Conservation (phyloP, 2,888 invertebrate genomes). For the Polymixis flavicincta region DNA sequence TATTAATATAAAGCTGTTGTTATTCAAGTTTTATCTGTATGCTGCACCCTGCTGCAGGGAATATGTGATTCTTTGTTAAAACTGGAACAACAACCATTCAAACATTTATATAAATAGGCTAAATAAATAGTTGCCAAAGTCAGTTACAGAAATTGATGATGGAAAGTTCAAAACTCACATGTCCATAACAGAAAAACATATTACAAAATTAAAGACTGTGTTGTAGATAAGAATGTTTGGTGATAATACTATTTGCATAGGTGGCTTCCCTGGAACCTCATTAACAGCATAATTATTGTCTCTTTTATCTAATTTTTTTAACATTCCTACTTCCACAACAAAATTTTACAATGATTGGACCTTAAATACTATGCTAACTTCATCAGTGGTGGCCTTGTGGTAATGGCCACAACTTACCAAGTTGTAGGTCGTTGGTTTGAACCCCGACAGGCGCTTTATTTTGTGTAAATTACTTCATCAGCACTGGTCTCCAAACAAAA, state of each 20-base stretch:
- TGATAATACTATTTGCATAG: not conserved
- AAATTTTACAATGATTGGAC: not conserved
- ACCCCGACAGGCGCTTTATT: too few species aligned
- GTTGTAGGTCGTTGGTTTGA: too few species aligned
- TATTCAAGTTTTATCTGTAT: not conserved
- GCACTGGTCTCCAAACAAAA: too few species aligned
- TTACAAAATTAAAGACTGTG: not conserved
- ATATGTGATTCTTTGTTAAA: not conserved
- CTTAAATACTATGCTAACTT: not conserved
- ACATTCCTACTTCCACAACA: not conserved
- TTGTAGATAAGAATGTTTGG: not conserved
- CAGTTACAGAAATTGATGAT: not conserved
- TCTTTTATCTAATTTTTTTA: not conserved
- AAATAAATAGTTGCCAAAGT: conserved; percentile 1
- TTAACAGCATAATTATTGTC: not conserved
- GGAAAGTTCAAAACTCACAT: not conserved
- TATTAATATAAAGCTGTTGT: not conserved
- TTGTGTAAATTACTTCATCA: too few species aligned
- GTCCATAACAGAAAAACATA: not conserved
- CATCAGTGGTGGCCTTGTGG: not conserved
- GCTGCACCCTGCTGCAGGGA: too few species aligned
- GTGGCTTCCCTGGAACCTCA: not conserved
- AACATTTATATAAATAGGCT: not conserved
- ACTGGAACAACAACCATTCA: not conserved
- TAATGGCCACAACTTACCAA: too few species aligned